phyloP scores from a whole-genome alignment of 2,113 vertebrate species.

The Corythaixoides concolor region DNA sequence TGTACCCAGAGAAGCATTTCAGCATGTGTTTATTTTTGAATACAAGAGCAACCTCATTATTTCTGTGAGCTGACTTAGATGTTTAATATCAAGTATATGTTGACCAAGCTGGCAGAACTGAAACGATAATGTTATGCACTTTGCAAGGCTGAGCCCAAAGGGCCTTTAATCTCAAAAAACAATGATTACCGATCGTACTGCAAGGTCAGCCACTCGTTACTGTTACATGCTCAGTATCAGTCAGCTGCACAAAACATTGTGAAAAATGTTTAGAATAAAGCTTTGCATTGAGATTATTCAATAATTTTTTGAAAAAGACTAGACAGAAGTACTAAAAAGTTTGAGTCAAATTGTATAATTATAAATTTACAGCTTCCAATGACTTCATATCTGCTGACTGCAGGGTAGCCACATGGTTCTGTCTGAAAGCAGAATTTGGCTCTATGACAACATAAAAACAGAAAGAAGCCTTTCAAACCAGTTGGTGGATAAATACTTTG shows the following conservation, averaged over 20 bases:
- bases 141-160: neutral
- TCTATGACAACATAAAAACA: neutral
- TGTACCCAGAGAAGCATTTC: neutral
- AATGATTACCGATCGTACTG: neutral
- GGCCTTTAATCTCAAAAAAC: neutral
- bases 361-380: neutral
- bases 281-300: neutral
- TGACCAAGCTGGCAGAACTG: neutral
- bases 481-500: neutral
- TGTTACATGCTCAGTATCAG: neutral
- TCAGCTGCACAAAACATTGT: neutral
- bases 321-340: neutral
- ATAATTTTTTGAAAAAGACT: neutral
- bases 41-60: neutral
- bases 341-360: neutral
- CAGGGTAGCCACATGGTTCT: neutral
- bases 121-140: neutral
- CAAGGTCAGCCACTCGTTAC: neutral
- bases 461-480: conserved; percentile 5
- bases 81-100: neutral
- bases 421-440: neutral
- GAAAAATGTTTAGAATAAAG: neutral
- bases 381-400: conserved; percentile 1
- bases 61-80: neutral
- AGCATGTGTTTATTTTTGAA: neutral